Evolutionary conservation across 2,797 vertebrate species (phyloP).

Genomic region (Melanotaenia parkinsoni): DNA sequence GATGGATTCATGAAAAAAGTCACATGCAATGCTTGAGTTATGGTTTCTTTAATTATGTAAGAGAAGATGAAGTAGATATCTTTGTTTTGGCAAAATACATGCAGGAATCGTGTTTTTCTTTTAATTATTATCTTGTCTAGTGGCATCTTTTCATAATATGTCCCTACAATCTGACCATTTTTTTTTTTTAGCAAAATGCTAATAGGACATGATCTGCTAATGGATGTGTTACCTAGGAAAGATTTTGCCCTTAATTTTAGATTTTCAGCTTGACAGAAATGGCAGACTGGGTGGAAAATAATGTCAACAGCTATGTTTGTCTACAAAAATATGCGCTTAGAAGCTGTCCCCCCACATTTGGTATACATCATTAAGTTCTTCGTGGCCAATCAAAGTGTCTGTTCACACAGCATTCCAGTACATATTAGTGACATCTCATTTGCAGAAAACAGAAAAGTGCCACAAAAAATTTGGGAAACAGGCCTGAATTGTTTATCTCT

Average conservation of each 20-base stretch:
- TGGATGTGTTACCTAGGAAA: conserved; percentile 74
- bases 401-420: conserved; percentile 84
- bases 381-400: conserved; percentile 82
- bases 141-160: conserved; percentile 65
- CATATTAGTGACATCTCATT: conserved; percentile 88
- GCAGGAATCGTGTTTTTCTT: conserved; percentile 74
- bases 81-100: conserved; percentile 64
- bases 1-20: conserved; percentile 77
- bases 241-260: conserved; percentile 76
- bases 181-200: conserved; percentile 68
- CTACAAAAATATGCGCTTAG: conserved; percentile 74
- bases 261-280: conserved; percentile 78
- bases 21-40: conserved; percentile 77
- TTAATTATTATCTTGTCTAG: conserved; percentile 77
- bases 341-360: conserved; percentile 85
- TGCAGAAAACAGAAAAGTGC: conserved; percentile 86
- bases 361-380: conserved; percentile 86
- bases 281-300: conserved; percentile 77
- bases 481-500: conserved; percentile 77
- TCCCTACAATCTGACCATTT: conserved; percentile 74
- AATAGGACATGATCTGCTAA: conserved; percentile 80
- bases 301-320: conserved; percentile 84
- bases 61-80: conserved; percentile 74
- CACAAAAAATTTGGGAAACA: conserved; percentile 79
- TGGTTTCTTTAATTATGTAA: conserved; percentile 77